A percentile compares a stretch with the other conserved stretches of the same genome.
These are phyloP conservation scores for Druon quercuslanigerum DNA, from an alignment of 1,140 invertebrate genomes.

Conservation along the genomic window DNA sequence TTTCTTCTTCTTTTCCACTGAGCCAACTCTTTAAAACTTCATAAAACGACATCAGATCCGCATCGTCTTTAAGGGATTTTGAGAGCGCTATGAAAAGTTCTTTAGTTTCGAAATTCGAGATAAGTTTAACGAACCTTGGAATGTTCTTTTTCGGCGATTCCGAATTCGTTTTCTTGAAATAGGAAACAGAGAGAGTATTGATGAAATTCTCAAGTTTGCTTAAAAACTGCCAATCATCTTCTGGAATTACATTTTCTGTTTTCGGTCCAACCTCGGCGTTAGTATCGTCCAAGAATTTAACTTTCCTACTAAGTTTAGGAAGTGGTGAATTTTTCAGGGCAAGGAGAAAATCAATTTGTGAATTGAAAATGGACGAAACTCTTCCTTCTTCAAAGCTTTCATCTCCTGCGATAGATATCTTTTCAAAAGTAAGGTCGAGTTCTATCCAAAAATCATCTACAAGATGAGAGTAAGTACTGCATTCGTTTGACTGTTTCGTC, in stretches of 20 bases:
- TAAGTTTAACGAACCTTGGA: conserved; percentile 68
- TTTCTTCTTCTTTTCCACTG: conserved; percentile 64
- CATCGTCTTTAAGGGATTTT: conserved; percentile 56
- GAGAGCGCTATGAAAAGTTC: conserved; percentile 69
- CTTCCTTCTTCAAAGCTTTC: not conserved
- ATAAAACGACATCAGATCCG: conserved; percentile 72
- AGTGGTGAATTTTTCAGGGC: conserved; percentile 55
- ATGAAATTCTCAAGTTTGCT: conserved; percentile 74
- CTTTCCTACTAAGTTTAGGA: conserved; percentile 51
- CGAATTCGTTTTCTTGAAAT: conserved; percentile 72
- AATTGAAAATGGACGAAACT: not conserved
- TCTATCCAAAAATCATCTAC: conserved; percentile 76
- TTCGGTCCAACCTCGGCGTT: conserved; percentile 37
- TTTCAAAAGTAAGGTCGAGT: conserved; percentile 70
- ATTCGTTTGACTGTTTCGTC: conserved; percentile 71
- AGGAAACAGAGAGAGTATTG: conserved; percentile 73
- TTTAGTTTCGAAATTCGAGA: conserved; percentile 70
- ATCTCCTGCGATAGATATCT: conserved; percentile 42
- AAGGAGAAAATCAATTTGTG: conserved; percentile 65
- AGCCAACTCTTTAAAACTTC: conserved; percentile 75
- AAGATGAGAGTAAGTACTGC: conserved; percentile 70
- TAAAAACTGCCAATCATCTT: conserved; percentile 54
- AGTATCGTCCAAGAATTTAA: conserved; percentile 63
- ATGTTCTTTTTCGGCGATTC: conserved; percentile 64
- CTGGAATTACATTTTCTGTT: conserved; percentile 15